Evolutionary conservation across 1,140 invertebrate genomes (phyloP), one percentile per base, ranked within the genome.

Genomic region (Pseudachorutes palmiensis): DNA sequence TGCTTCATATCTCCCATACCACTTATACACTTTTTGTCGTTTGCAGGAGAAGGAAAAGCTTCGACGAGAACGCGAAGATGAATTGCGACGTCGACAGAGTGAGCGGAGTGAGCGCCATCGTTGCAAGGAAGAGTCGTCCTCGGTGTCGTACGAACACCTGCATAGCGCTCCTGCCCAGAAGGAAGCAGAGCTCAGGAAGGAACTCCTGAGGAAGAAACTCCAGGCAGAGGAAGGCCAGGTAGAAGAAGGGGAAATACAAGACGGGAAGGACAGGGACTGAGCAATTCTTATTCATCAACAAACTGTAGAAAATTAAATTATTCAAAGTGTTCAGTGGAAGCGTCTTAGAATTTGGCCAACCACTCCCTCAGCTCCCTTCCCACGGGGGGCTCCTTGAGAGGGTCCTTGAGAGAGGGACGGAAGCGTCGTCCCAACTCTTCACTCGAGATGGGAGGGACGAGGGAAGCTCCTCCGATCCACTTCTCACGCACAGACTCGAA

Each of bases 41-140:
- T 55, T 55, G 51, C 51, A 16, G 81, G 83, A 85, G 78, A 79
- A 85, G 51, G 86, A 87, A 77, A 83, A 84, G 66, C 82, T 85
- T 74, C 81, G 81, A 45, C 79, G 83, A 68, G 78, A 84, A 70
- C 80, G 80, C 26, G 84, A 87, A 67, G 84, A 85, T 63, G 85
- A 86, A 74, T 76, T 82, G 1, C 82, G 82, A 66, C 79, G 82
- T 5, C 80, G 85, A 19, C 83, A 86, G 72, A 77, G 79, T 36
- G 81, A 84, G 61, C 80, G 83, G 30, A 83, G 84, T 67, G 82
- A 82, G 66, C 80, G 83, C 2, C 83, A 70, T 78, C 77, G 55
- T 77, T 78, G 33, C 5, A 36, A 45, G 55, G 62, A 64, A 63
- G 49, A 55, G 32, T 57, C 31, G 49, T 2, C 5, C 12, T 55